Percentiles rank a stretch among this genome's conserved stretches.
These are phyloP conservation scores for Hydra vulgaris DNA, from an alignment of 30 jellyfish, hydroid and myxozoan species.

Conservation along the genomic window DNA sequence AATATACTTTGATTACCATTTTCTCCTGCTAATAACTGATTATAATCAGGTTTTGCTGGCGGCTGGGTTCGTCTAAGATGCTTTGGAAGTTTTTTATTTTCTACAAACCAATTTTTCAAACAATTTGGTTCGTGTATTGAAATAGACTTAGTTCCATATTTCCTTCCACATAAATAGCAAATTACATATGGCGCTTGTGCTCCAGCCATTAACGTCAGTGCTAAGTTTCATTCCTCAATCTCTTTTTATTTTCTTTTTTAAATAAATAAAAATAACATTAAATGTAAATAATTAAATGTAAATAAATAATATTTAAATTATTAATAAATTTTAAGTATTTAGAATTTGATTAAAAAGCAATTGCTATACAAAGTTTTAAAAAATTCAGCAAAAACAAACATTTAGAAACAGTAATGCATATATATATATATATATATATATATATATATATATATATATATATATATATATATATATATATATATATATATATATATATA, in stretches of 20 bases:
- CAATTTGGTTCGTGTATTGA: conserved; percentile 82
- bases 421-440: no score
- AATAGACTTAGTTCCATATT: conserved; percentile 82
- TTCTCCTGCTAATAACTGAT: conserved; percentile 37
- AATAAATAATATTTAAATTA: no score
- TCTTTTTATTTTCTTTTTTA: neutral
- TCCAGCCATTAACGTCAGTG: conserved; percentile 26
- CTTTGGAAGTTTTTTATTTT: conserved; percentile 60
- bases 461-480: no score
- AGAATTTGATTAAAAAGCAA: no score
- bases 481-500: no score
- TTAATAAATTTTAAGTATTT: no score
- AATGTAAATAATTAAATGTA: neutral
- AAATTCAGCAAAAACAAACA: no score
- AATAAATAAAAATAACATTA: neutral
- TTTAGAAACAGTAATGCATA: no score
- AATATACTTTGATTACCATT: conserved; percentile 36
- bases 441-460: no score
- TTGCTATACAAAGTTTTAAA: no score
- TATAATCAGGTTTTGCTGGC: conserved; percentile 71
- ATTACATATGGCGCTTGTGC: conserved; percentile 72
- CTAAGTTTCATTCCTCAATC: neutral
- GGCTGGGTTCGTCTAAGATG: conserved; percentile 61
- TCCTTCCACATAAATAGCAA: conserved; percentile 84
- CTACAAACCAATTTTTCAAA: conserved; percentile 77